Base-by-base conservation (phyloP, 2,888 invertebrate species). In the Sminthurinus aureus region DNA sequence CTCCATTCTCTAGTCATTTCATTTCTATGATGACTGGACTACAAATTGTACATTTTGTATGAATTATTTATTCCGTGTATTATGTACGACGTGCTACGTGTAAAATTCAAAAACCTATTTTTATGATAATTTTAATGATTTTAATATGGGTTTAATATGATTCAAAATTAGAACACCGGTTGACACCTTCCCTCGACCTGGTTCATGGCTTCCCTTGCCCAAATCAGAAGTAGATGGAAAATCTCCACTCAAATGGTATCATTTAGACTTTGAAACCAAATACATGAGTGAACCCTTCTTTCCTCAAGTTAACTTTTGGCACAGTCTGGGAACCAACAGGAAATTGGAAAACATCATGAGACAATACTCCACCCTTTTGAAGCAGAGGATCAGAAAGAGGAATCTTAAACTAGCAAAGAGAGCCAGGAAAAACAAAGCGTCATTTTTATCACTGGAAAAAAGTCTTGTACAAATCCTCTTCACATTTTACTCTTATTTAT, bases 181-280 rank as follows among this genome's bases (percentile, higher is more conserved):
- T 79, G 82, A 75, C 52, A 67, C 76, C 18, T 76, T 50, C 58
- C 80, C 51, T 0, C 18, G 3, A 3, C 6, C 4, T 20, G 73
- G 24, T 8, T 18, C 58, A 0, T 84, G 84, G 84, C n/a, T 9
- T 18, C 38, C 83, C 2, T 24, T 84, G 11, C 18, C 76, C 18
- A 51, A 69, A 9, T 26, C 64, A 2, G 71, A 83, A 71, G 50
- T 78, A 50, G 69, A 51, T 11, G 83, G 78, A 1, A 9, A 69
- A 22, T 13, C 26, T 66, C 74, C 83, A 8, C 13, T 83, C 15
- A 83, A 52, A 73, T 84, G 84, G 84, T 83, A 67, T 26, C 74
- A 73, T 18, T 24, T 84, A 24, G 77, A 82, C 22, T 50, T n/a
- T 0, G 80, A 82, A 38, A 66, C 89, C n/a, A 18, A 38, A 50